These are phyloP conservation scores for Phytoseiulus persimilis DNA, from an alignment of 2,888 invertebrate genomes.

Conservation along the genomic window DNA sequence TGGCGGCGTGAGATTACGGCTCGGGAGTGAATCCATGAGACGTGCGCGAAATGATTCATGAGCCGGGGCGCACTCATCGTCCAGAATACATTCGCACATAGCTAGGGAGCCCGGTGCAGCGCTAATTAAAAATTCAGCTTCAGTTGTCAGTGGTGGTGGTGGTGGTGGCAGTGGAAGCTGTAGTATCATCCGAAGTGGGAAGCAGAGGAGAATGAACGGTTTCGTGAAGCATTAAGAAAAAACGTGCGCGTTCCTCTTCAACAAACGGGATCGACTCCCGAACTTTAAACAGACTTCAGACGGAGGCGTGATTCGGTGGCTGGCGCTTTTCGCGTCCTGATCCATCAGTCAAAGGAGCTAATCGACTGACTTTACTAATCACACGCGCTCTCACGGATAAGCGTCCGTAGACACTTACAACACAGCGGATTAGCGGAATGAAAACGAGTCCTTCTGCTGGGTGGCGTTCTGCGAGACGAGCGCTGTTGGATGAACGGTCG, in stretches of 20 bases:
- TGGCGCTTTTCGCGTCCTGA: background rate
- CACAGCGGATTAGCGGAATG: no score
- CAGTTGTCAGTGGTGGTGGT: background rate
- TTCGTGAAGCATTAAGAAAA: background rate
- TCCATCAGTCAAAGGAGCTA: background rate
- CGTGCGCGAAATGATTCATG: background rate
- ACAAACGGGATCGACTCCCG: background rate
- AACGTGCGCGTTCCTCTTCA: background rate
- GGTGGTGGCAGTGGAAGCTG: background rate
- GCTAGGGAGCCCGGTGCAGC: background rate
- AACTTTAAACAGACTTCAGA: background rate
- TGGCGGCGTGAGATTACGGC: background rate
- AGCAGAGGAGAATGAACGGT: background rate
- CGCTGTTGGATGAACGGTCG: background rate
- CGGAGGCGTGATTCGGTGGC: slow-evolving; percentile 5
- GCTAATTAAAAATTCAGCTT: background rate
- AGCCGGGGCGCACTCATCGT: background rate
- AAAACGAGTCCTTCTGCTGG: no score
- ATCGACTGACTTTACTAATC: background rate
- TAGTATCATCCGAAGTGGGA: background rate
- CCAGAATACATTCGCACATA: background rate
- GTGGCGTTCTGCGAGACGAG: background rate
- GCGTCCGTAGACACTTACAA: background rate
- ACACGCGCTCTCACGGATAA: background rate
- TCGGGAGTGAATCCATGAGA: background rate